Base-by-base conservation (phyloP, 2,113 vertebrate species). In the Hydrolagus affinis region DNA sequence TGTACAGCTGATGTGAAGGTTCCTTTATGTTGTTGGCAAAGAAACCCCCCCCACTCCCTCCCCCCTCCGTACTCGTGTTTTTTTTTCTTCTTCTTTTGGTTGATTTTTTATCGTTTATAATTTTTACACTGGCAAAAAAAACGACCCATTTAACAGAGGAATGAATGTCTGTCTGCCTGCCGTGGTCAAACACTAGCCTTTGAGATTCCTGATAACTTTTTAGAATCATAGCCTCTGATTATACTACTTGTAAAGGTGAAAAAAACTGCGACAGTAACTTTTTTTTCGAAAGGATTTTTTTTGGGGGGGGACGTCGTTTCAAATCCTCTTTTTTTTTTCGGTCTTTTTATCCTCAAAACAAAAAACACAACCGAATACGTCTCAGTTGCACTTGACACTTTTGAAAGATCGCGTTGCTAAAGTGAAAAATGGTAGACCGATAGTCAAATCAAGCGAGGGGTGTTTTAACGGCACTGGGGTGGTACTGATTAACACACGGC, bases 351-450 rank as follows among this genome's bases (percentile, higher is more conserved):
- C n/a, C n/a, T n/a, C n/a, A n/a, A n/a, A n/a, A n/a, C n/a, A n/a
- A n/a, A n/a, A n/a, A n/a, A n/a, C n/a, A 83, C 30, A 83, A 66
- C 25, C 28, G 62, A 83, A 83, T 66, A 83, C 66, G 64, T 60
- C 78, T 83, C 60, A 83, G 32, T 66, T 66, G 78, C 78, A 83
- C 78, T 83, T 83, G 78, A 83, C 78, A 83, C 78, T 83, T n/a
- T 83, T 83, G 78, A 62, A 83, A 83, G 78, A 66, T 25, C 62
- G 66, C 66, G 78, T 83, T 83, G 62, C 78, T 83, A 17, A 64
- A 30, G 60, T 83, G 23, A 83, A 83, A n/a, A 32, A 68, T 66
- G 66, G 30, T 19, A 66, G 21, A 62, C 78, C 78, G 66, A 83
- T 83, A 83, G 78, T 83, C 78, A 83, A 83, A 60, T 83, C 78